Evolutionary conservation across 2,113 vertebrate genomes (phyloP), one percentile per base, ranked within the genome.

Genomic region (Coryphaenoides rupestris): DNA sequence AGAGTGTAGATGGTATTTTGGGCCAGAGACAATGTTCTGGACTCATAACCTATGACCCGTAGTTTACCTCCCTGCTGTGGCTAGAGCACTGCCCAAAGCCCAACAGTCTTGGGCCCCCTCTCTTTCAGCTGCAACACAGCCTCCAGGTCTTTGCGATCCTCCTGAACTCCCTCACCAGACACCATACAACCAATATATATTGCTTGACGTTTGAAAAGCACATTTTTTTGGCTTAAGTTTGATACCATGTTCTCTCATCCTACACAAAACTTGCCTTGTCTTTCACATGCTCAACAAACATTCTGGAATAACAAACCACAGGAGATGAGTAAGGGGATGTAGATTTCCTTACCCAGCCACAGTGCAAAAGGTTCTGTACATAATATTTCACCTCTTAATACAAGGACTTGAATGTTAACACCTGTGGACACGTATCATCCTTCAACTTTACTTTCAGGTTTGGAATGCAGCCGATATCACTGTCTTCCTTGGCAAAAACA

Each of bases 141-240:
- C 23, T 55, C 24, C 1, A 76, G 16, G 3, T 73, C 61, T 13
- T 59, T 63, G 2, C 17, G 73, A 13, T 76, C 72, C 13, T 57
- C 52, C 24, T 46, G 19, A 15, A 65, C 58, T 5, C 68, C 68
- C 23, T 72, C 58, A 19, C 53, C 23, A n/a, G 60, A 78, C 19
- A 75, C 65, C 33, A 75, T 3, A 0, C 24, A 6, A 1, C 76
- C 68, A 26, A 74, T 13, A 21, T 73, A 73, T 3, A 21, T 4
- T 2, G 66, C 21, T 4, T 78, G 15, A 4, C 16, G 22, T 21
- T 63, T 60, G 21, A 68, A 74, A 2, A 69, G 13, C 58, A n/a
- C 68, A 77, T 17, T 66, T 73, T 1, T 15, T 28, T 26, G 63
- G 62, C 2, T 60, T 9, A 1, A 63, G 49, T 63, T 70, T 77